A percentile compares a stretch with the other conserved stretches of the same genome.
phyloP scores from a whole-genome alignment of 2,113 vertebrate species.

The Echinops telfairi region DNA sequence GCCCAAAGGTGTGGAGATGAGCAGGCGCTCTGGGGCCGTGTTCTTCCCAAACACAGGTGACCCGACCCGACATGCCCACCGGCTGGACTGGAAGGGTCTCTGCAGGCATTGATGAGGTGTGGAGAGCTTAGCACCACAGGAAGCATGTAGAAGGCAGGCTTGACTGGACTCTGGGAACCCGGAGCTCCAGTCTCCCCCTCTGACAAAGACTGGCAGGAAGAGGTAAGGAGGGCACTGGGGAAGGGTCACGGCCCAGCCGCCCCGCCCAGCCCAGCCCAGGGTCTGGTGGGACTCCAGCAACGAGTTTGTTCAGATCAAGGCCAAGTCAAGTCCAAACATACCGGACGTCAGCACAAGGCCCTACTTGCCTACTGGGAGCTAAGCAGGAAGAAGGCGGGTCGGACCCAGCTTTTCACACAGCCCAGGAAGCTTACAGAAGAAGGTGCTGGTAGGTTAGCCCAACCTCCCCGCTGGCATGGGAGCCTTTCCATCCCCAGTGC shows the following conservation, averaged over 20 bases:
- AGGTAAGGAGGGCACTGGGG: background rate
- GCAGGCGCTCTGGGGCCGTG: background rate
- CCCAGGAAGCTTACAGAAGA: background rate
- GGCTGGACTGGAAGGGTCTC: background rate
- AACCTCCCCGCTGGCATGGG: background rate
- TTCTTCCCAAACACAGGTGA: background rate
- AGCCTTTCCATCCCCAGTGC: background rate
- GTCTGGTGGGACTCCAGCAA: background rate
- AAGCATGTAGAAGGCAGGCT: background rate
- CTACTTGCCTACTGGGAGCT: background rate
- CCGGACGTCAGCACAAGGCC: background rate
- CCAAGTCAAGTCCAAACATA: background rate
- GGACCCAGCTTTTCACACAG: background rate
- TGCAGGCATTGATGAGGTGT: background rate
- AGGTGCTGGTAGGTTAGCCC: accelerated
- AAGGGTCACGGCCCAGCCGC: background rate
- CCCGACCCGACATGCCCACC: background rate
- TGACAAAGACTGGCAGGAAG: background rate
- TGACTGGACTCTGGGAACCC: background rate
- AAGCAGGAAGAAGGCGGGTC: background rate
- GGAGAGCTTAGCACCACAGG: background rate
- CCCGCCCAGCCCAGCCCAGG: background rate
- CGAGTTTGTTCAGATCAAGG: background rate
- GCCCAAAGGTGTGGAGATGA: background rate
- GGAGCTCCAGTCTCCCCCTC: background rate